Conservation (phyloP, 1,140 invertebrate species). For the Physella acuta region DNA sequence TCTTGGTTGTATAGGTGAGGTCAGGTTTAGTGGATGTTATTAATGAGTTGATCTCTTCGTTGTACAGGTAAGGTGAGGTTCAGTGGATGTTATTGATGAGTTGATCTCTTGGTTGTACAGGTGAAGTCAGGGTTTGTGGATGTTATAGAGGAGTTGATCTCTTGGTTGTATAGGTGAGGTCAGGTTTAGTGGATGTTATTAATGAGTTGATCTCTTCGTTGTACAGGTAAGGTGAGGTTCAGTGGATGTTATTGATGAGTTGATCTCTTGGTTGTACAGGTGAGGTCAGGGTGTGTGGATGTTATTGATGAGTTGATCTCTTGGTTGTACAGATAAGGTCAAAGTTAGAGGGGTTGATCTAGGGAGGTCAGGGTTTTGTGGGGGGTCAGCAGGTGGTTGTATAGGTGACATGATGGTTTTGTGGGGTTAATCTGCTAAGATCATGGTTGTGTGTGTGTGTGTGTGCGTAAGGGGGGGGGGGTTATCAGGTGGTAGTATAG, state of each 20-base stretch:
- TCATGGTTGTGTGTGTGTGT: no score
- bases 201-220: constrained; percentile 31
- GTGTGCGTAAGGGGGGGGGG: no score
- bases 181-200: constrained; percentile 23
- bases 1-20: constrained; percentile 28
- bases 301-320: no score
- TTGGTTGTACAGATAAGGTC: constrained; percentile 30
- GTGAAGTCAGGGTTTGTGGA: constrained; percentile 33
- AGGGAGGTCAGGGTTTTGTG: no score
- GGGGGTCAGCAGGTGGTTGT: constrained; percentile 32
- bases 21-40: constrained; percentile 23
- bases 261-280: constrained; percentile 33
- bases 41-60: constrained; percentile 29
- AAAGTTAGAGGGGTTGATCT: constrained; percentile 32
- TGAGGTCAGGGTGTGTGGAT: no score
- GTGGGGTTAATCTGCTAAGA: no score
- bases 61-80: constrained; percentile 28
- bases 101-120: no score
- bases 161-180: constrained; percentile 28
- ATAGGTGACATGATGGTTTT: no score
- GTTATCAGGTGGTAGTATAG: no score
- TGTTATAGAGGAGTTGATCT: constrained; percentile 27
- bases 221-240: constrained; percentile 11
- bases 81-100: no score
- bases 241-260: constrained; percentile 24